These are phyloP conservation scores for Cervus canadensis DNA, from an alignment of 2,113 vertebrate genomes.

Conservation along the genomic window DNA sequence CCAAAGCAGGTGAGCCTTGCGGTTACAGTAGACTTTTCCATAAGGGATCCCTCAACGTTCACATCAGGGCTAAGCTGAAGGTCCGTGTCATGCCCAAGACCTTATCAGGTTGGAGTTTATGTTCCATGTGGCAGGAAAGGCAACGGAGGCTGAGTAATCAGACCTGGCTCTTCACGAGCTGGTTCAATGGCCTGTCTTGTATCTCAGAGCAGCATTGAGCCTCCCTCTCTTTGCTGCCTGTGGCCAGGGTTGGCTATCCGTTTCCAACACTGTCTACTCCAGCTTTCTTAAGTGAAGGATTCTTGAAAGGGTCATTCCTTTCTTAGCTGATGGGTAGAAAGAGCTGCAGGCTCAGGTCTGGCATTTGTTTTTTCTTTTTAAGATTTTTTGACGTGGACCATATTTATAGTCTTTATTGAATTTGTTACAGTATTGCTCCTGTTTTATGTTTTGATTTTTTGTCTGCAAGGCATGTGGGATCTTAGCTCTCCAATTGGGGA, in stretches of 20 bases:
- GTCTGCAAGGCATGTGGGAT: not conserved
- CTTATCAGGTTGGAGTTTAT: not conserved
- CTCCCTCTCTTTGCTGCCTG: not conserved
- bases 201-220: not conserved
- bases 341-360: not conserved
- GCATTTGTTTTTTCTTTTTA: not conserved
- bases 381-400: not conserved
- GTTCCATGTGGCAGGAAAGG: fast-evolving
- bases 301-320: not conserved
- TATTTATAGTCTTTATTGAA: not conserved
- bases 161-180: not conserved
- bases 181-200: not conserved
- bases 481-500: not conserved
- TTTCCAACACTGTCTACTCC: not conserved
- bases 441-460: not conserved
- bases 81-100: not conserved
- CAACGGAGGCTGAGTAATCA: not conserved
- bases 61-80: not conserved
- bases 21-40: not conserved
- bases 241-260: fast-evolving
- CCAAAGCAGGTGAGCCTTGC: not conserved
- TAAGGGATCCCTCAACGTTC: not conserved
- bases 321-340: not conserved
- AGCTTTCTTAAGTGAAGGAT: not conserved
- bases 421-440: not conserved